These are phyloP conservation scores for Leucozona laternaria DNA, from an alignment of 2,888 invertebrate genomes.

Conservation along the genomic window DNA sequence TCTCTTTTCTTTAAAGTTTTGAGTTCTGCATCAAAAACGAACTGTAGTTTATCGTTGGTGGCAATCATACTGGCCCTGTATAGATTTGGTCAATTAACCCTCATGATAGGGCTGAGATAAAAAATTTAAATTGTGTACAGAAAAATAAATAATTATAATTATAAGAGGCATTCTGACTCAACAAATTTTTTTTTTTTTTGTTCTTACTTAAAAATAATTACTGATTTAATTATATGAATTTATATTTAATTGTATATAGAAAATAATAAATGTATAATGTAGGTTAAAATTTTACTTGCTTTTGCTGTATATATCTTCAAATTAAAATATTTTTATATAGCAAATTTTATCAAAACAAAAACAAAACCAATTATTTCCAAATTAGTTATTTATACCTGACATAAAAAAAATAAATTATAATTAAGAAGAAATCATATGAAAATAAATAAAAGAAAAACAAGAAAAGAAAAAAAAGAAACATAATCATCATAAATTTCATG, in stretches of 20 bases:
- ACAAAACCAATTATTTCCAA: conserved; percentile 20
- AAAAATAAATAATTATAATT: conserved; percentile 10
- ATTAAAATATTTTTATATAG: conserved; percentile 67
- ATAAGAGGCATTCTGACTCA: background rate
- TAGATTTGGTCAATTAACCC: conserved; percentile 69
- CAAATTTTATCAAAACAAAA: conserved; percentile 14
- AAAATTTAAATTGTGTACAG: conserved; percentile 63
- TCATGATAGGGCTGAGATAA: conserved; percentile 62
- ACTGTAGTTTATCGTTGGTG: conserved; percentile 50
- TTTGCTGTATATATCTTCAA: conserved; percentile 64
- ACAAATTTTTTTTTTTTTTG: background rate
- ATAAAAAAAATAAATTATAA: conserved; percentile 15
- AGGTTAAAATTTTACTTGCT: conserved; percentile 34
- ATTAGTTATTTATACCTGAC: conserved; percentile 23
- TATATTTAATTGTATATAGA: conserved; percentile 27
- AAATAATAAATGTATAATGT: conserved; percentile 29
- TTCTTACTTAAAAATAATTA: background rate
- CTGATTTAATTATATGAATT: background rate
- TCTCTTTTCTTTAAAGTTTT: conserved; percentile 70
- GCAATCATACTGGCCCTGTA: conserved; percentile 55
- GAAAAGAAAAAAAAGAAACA: conserved; percentile 19
- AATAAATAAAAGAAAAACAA: conserved; percentile 14
- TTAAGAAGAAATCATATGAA: background rate
- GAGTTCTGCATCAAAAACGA: conserved; percentile 70
- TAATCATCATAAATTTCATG: conserved; percentile 59